Evolutionary conservation across 1,140 invertebrate genomes (phyloP).

Genomic region (Scaptomyza pallida): DNA sequence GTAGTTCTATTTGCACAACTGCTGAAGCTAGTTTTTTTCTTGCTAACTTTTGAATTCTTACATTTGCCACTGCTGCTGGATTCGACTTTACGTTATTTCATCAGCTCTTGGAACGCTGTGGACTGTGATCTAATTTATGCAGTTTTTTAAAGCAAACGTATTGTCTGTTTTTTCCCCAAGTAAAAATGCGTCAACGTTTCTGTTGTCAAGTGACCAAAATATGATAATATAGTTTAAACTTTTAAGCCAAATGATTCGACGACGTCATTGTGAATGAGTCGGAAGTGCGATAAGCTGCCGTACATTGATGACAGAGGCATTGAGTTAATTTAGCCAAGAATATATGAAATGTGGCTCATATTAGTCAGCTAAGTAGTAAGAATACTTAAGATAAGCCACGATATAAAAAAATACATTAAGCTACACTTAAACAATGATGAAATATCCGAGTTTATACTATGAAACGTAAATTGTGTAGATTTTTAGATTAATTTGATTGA

Average conservation of each 20-base stretch:
- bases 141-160: conserved; percentile 2
- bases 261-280: conserved; percentile 15
- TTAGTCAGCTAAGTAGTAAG: background rate
- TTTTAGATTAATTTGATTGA: no score
- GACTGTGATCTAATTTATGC: conserved; percentile 38
- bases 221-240: background rate
- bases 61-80: no score
- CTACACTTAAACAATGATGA: no score
- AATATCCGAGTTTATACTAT: no score
- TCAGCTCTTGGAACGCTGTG: conserved; percentile 10
- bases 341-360: background rate
- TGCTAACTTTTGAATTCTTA: background rate
- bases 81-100: conserved; percentile 39
- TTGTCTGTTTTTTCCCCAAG: conserved; percentile 36
- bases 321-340: background rate
- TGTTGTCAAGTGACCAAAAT: conserved; percentile 26
- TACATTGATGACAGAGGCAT: background rate
- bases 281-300: conserved; percentile 35
- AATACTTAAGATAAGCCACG: no score
- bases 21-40: conserved; percentile 35
- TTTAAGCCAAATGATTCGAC: background rate
- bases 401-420: no score
- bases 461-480: no score
- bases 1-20: conserved; percentile 25
- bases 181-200: no score